Evolutionary conservation across 1,140 invertebrate genomes (phyloP).

Genomic region (Bombus balteatus): DNA sequence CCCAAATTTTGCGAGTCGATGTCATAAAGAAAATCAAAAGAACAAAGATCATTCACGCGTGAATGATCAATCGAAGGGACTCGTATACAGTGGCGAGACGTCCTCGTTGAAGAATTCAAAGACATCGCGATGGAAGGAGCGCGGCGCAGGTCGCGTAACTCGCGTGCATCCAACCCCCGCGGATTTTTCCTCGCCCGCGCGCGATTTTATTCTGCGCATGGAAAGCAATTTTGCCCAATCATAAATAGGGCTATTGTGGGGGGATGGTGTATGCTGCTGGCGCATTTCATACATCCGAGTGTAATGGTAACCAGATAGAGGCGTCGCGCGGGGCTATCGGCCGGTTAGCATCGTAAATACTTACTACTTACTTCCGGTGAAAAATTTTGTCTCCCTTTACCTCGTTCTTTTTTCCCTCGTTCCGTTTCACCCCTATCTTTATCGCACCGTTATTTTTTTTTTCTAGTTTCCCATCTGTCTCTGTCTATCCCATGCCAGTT

Average conservation of each 20-base stretch:
- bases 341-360: slow-evolving; percentile 81
- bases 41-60: neutral
- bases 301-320: slow-evolving; percentile 83
- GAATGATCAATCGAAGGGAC: neutral
- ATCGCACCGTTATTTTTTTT: neutral
- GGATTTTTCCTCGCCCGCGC: slow-evolving; percentile 81
- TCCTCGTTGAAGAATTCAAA: no score
- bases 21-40: slow-evolving; percentile 50
- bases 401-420: neutral
- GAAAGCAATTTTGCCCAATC: slow-evolving; percentile 84
- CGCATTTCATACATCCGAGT: slow-evolving; percentile 82
- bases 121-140: no score
- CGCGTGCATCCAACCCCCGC: slow-evolving; percentile 57
- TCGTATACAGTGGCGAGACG: no score
- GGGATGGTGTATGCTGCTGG: slow-evolving; percentile 82
- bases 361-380: slow-evolving; percentile 41
- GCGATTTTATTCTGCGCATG: slow-evolving; percentile 83
- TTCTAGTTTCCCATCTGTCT: neutral
- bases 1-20: slow-evolving; percentile 69
- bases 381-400: slow-evolving; percentile 32
- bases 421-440: neutral
- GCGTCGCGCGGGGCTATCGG: slow-evolving; percentile 81
- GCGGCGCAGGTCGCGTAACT: slow-evolving; percentile 23
- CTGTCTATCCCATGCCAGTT: neutral
- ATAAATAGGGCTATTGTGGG: slow-evolving; percentile 84